Evolutionary conservation across 2,888 invertebrate genomes (phyloP).

Genomic region (Chloroclystis v-ata): DNA sequence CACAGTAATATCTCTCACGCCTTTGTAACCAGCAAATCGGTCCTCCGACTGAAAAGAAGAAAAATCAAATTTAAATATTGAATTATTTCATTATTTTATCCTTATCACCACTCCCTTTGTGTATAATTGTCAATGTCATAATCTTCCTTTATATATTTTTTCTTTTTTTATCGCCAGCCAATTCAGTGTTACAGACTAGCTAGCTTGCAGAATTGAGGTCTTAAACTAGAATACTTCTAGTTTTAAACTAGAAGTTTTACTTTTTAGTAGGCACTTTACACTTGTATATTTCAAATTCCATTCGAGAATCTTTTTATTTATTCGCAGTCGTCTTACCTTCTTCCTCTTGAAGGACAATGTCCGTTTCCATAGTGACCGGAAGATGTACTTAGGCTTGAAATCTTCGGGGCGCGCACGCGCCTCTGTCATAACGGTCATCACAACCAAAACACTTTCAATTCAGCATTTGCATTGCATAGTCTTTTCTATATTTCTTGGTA

Average conservation of each 20-base stretch:
- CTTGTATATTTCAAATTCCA: no score
- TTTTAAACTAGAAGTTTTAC: no score
- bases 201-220: no score
- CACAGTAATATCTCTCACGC: conserved; percentile 87
- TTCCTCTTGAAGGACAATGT: conserved; percentile 62
- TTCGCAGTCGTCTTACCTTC: conserved; percentile 51
- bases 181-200: no score
- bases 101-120: no score
- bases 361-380: conserved; percentile 64
- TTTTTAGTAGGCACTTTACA: no score
- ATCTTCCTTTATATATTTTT: no score
- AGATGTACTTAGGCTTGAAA: conserved; percentile 52
- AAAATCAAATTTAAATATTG: conserved; percentile 10
- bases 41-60: conserved; percentile 81
- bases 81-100: background rate
- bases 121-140: no score
- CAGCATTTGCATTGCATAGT: conserved; percentile 1
- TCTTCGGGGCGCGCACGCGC: conserved; percentile 48
- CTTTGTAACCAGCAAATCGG: conserved; percentile 85
- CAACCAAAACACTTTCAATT: conserved; percentile 23
- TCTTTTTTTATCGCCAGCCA: no score
- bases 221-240: no score
- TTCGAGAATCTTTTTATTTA: no score
- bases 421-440: conserved; percentile 71
- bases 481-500: no score